Evolutionary conservation across 2,888 invertebrate species (phyloP), one percentile per base, ranked within the genome.

Genomic region (Taphrorychus bicolor): DNA sequence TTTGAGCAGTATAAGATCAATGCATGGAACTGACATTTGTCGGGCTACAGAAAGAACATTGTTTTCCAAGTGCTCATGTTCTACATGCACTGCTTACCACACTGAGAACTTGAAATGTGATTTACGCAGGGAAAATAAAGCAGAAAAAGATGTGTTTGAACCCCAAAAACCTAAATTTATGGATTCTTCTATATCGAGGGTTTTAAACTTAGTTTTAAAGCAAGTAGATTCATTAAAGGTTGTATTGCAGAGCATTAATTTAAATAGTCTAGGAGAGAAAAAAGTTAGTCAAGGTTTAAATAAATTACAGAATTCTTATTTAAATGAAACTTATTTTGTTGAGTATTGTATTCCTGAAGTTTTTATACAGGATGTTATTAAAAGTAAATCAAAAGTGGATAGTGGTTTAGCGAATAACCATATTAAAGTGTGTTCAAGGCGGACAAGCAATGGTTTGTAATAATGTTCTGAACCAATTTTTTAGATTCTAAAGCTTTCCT

Each of bases 181-280:
- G n/a, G n/a, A n/a, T n/a, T n/a, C n/a, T n/a, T n/a, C n/a, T n/a
- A n/a, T n/a, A n/a, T n/a, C n/a, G n/a, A n/a, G n/a, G n/a, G n/a
- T n/a, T n/a, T n/a, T n/a, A n/a, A n/a, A n/a, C n/a, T n/a, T n/a
- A n/a, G 70, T 72, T 51, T 73, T 80, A 49, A 77, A 78, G 73
- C 79, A 81, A 75, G 78, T 83, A 18, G 83, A 85, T 73, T 83
- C 82, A 59, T 71, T 85, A 14, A 82, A 81, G 77, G 75, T 85
- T 65, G 73, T 77, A 5, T 75, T 85, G 21, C 81, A 83, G 70
- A 83, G 80, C 59, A 77, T 85, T 53, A 75, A 76, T 42, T 77
- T 85, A 63, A 84, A 80, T 73, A 76, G 82, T 59, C 82, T 82
- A 21, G 85, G 85, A 11, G 81, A 68, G 77, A 82, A 73, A 81